Evolutionary conservation across 2,888 invertebrate species (phyloP), one percentile per base, ranked within the genome.

Genomic region (Diadegma fenestrale): DNA sequence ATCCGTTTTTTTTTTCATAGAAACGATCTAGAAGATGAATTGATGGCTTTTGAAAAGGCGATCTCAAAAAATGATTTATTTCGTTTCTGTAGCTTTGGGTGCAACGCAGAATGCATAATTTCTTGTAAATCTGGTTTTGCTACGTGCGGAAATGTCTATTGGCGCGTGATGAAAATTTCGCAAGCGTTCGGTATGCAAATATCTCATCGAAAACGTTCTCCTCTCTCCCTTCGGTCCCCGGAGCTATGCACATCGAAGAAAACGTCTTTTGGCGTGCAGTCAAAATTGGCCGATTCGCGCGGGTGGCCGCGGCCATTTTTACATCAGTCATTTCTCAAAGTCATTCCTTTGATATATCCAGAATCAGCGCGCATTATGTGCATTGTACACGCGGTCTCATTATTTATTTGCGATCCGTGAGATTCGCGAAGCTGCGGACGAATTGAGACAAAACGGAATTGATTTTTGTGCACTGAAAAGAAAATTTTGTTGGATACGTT

Each of bases 171-270:
- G 80, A 41, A 75, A 58, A 79, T 82, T 82, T 64, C 72, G 79
- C 82, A 82, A 82, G 12, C 63, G 30, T 19, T 71, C 33, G 22
- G 69, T 75, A 58, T 78, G 75, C 82, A 71, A 85, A 85, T 85
- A 82, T 82, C 82, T 82, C 82, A 82, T 82, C 79, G 85, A 85
- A 85, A 85, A 82, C 78, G 43, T 64, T 78, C 64, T 61, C 33
- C 58, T 69, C 12, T 69, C 12, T 54, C 48, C 8, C 51, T 51
- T 71, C 61, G n/a, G 73, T 45, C n/a, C 37, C 68, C 68, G 61
- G 33, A n/a, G 61, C 48, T 37, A 61, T 66, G 58, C 61, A 48
- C 43, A 14, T 14, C 22, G 33, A 45, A 71, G 51, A 58, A 19
- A 77, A 37, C 19, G 73, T 75, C 68, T 71, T 51, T 45, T 85